Evolutionary conservation across 2,113 vertebrate genomes (phyloP).

Genomic region (Caloenas nicobarica): DNA sequence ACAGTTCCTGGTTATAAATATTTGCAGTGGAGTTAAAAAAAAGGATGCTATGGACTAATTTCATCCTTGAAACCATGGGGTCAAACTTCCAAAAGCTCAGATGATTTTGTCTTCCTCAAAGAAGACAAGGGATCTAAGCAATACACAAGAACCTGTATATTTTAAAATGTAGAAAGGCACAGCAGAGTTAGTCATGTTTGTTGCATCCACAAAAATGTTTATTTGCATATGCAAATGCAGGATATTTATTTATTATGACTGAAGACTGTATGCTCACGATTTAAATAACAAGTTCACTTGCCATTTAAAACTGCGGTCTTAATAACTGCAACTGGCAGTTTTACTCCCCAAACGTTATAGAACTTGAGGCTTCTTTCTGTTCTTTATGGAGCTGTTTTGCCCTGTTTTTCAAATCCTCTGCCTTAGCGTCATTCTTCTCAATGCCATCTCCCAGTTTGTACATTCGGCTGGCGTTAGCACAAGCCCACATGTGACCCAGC

Average conservation of each 20-base stretch:
- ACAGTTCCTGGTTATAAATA: not conserved
- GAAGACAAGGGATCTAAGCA: not conserved
- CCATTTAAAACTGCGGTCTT: not conserved
- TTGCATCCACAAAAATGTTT: constrained; percentile 15
- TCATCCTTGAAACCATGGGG: not conserved
- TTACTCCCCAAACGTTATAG: constrained; percentile 75
- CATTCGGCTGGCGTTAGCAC: constrained; percentile 95
- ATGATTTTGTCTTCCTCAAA: not conserved
- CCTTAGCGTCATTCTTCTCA: constrained; percentile 84
- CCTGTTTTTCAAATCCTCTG: constrained; percentile 88
- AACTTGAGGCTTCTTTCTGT: constrained; percentile 70
- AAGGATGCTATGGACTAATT: not conserved
- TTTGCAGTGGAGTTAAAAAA: not conserved
- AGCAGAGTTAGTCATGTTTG: not conserved
- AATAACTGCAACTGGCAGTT: not conserved
- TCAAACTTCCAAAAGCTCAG: not conserved
- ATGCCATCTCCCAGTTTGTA: constrained; percentile 91
- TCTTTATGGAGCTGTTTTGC: constrained; percentile 83
- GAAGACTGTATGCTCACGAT: not conserved
- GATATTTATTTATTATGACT: not conserved
- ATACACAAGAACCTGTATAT: not conserved
- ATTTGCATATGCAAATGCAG: constrained; percentile 38
- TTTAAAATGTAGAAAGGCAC: not conserved
- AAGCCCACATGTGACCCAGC: constrained; percentile 91
- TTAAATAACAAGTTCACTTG: not conserved